These are phyloP conservation scores for Lanius ludovicianus DNA, from an alignment of 2,113 vertebrate species.

Conservation along the genomic window DNA sequence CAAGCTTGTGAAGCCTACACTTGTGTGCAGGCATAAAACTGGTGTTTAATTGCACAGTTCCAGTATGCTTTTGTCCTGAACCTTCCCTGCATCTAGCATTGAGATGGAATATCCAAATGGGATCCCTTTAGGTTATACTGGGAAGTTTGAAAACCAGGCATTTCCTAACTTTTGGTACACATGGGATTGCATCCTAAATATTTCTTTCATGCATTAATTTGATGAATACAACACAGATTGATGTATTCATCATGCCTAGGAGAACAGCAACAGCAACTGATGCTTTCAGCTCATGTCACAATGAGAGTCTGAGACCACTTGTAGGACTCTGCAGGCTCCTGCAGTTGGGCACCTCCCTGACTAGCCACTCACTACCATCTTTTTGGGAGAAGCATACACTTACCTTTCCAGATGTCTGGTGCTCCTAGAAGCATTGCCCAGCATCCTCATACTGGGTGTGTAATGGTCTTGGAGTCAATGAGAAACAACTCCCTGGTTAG, in stretches of 20 bases:
- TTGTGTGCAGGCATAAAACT: neutral
- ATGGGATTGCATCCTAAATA: neutral
- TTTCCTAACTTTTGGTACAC: neutral
- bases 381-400: neutral
- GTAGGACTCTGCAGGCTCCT: neutral
- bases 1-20: neutral
- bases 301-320: neutral
- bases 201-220: neutral
- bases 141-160: neutral
- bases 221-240: neutral
- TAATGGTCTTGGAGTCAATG: neutral
- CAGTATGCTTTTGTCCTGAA: neutral
- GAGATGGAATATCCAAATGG: neutral
- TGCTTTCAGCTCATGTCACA: neutral
- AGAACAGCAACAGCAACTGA: accelerated
- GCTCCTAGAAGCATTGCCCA: neutral
- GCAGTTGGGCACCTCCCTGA: neutral
- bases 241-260: neutral
- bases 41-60: neutral
- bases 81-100: neutral
- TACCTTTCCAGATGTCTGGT: neutral
- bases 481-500: neutral
- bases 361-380: neutral
- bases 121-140: neutral
- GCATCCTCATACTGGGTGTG: neutral